phyloP scores from a whole-genome alignment of 2,797 vertebrate species.

The Cephalopachus bancanus region DNA sequence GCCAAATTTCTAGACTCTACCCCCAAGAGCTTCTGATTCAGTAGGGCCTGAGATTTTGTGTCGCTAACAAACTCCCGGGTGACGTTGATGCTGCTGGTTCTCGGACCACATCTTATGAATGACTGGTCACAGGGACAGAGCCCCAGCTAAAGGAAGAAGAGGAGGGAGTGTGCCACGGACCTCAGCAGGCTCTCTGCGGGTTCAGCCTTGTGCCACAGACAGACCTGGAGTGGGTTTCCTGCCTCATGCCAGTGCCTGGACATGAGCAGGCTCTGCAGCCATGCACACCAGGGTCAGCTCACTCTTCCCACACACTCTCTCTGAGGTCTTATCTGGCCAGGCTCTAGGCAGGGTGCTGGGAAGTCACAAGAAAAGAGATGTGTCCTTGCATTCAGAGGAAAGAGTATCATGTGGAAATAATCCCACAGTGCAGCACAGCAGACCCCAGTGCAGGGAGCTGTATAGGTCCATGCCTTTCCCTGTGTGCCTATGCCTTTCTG shows the following conservation, averaged over 20 bases:
- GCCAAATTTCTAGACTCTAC: neutral
- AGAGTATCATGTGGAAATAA: neutral
- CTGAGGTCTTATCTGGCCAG: neutral
- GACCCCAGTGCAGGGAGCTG: neutral
- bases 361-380: neutral
- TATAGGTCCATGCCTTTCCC: too few species aligned
- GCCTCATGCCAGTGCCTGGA: neutral
- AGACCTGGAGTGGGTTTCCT: neutral
- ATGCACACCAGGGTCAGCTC: neutral
- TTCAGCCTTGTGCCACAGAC: neutral
- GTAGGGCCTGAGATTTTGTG: neutral
- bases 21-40: slow-evolving; percentile 3
- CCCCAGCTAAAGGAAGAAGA: neutral
- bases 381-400: neutral
- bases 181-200: neutral
- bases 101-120: neutral
- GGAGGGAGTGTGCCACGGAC: neutral
- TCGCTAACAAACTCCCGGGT: neutral
- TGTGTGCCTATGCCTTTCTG: neutral
- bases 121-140: neutral
- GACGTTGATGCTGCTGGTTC: neutral
- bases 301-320: neutral
- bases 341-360: neutral
- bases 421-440: neutral
- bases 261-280: neutral